Evolutionary conservation across 2,888 invertebrate genomes (phyloP).

Genomic region (Lycophotia porphyrea): DNA sequence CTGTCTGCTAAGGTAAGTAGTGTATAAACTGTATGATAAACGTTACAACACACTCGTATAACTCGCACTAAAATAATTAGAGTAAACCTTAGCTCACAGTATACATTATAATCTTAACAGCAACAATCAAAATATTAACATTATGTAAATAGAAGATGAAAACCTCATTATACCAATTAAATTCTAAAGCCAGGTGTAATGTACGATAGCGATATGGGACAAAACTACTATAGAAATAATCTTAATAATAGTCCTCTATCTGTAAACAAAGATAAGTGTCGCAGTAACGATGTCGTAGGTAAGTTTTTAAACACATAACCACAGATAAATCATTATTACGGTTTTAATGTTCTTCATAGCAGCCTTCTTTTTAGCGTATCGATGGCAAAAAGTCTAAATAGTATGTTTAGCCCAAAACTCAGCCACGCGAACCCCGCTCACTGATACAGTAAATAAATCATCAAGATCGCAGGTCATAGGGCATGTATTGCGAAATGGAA

Average conservation of each 20-base stretch:
- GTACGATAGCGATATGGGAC: background rate
- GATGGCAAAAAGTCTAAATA: too few species aligned
- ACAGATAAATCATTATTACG: background rate
- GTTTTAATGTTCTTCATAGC: background rate
- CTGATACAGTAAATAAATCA: too few species aligned
- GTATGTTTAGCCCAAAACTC: too few species aligned
- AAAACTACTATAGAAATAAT: background rate
- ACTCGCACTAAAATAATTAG: background rate
- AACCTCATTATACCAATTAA: slow-evolving; percentile 8
- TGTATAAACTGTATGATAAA: background rate
- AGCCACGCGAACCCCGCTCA: too few species aligned
- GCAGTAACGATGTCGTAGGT: background rate
- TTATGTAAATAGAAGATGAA: slow-evolving; percentile 2
- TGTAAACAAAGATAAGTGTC: background rate
- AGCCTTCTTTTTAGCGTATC: too few species aligned
- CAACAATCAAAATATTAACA: slow-evolving; percentile 6
- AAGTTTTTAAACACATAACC: background rate
- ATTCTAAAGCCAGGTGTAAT: background rate
- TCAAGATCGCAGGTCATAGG: too few species aligned
- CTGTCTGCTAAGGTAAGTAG: background rate
- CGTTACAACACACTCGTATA: background rate
- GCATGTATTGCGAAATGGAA: too few species aligned
- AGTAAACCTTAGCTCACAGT: background rate
- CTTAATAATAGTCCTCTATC: background rate
- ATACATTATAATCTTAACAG: background rate